Conservation (phyloP, 2,888 invertebrate genomes). For the Brenthis hecate region DNA sequence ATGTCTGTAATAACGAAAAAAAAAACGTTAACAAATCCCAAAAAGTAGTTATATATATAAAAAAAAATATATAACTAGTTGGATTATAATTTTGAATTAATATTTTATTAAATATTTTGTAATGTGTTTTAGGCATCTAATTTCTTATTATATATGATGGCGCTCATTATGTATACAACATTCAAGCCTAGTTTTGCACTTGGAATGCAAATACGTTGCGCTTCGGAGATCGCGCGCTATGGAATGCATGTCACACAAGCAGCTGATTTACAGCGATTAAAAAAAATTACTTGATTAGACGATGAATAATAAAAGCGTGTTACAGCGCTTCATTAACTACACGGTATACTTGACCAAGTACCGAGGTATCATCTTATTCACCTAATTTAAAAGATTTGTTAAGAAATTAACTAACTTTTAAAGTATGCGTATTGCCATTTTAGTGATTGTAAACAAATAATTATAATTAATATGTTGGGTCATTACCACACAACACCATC, state of each 20-base stretch:
- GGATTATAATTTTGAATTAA: too few species aligned
- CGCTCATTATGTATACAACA: constrained; percentile 2
- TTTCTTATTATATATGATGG: not conserved
- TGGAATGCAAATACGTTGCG: constrained; percentile 21
- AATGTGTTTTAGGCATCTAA: too few species aligned
- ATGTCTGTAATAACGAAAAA: too few species aligned
- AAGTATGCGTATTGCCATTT: too few species aligned
- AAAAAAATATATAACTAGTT: too few species aligned
- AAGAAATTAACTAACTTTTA: not conserved
- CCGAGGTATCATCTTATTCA: not conserved
- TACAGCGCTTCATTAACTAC: not conserved
- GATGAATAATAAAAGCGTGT: constrained; percentile 12
- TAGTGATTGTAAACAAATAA: too few species aligned
- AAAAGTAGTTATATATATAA: too few species aligned
- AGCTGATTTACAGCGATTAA: constrained; percentile 16
- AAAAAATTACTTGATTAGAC: constrained; percentile 11
- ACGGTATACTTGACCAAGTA: constrained; percentile 5
- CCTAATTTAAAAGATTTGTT: not conserved
- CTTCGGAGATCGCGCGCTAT: constrained; percentile 31
- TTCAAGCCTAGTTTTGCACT: constrained; percentile 25
- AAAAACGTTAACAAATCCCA: too few species aligned
- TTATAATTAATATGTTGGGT: too few species aligned
- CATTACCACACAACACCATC: too few species aligned
- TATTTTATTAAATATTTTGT: too few species aligned
- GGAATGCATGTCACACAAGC: constrained; percentile 12